phyloP scores from a whole-genome alignment of 2,888 invertebrate genomes.

The Parnassius smintheus region DNA sequence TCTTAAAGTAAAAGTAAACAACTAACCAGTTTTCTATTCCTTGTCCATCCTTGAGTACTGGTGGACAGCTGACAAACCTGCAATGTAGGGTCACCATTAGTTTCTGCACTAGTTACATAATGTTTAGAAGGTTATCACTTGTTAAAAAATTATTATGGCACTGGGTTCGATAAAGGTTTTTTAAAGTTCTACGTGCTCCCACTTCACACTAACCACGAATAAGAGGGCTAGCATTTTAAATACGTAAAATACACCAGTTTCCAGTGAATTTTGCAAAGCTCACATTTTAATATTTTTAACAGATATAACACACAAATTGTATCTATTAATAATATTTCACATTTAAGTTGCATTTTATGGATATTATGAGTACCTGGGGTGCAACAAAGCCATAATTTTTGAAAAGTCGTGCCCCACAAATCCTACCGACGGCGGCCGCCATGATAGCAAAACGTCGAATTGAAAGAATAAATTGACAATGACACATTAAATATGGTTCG shows the following conservation, averaged over 20 bases:
- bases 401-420: constrained; percentile 91
- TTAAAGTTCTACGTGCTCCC: constrained; percentile 33
- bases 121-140: constrained; percentile 74
- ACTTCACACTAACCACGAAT: constrained; percentile 37
- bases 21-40: constrained; percentile 89
- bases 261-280: constrained; percentile 44
- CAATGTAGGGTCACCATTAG: constrained; percentile 66
- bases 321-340: constrained; percentile 25
- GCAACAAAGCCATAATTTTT: constrained; percentile 86
- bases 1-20: constrained; percentile 1
- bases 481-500: too few relatives aligned
- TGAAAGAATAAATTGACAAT: constrained; percentile 67
- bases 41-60: constrained; percentile 87
- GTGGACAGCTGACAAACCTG: constrained; percentile 90
- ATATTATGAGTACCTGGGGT: constrained; percentile 84
- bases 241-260: constrained; percentile 56
- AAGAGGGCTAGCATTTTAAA: constrained; percentile 33
- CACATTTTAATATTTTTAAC: constrained; percentile 32
- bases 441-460: constrained; percentile 85
- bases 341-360: constrained; percentile 44
- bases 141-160: constrained; percentile 44
- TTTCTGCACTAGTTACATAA: constrained; percentile 77
- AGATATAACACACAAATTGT: constrained; percentile 17
- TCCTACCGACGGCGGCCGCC: constrained; percentile 93
- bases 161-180: constrained; percentile 32